A percentile compares a stretch with the other conserved stretches of the same genome.
phyloP scores from a whole-genome alignment of 2,888 invertebrate genomes.

The Drosophila sordidula region DNA sequence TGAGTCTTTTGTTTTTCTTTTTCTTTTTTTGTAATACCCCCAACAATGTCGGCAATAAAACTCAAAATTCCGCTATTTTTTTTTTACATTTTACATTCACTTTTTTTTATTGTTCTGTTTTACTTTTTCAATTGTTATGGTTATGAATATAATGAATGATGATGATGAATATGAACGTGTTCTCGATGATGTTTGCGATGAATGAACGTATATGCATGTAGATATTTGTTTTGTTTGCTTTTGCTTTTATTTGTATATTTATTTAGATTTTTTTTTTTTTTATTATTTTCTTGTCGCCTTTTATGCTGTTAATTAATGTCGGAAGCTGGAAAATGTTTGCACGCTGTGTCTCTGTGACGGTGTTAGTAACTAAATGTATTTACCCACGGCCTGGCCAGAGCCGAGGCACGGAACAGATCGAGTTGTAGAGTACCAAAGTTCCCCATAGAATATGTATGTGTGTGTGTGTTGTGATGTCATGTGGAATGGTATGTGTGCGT shows the following conservation, averaged over 20 bases:
- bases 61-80: constrained; percentile 1
- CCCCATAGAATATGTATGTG: constrained; percentile 55
- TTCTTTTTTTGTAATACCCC: background rate
- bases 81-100: constrained; percentile 80
- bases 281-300: constrained; percentile 46
- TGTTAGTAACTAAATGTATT: constrained; percentile 68
- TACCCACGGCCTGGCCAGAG: constrained; percentile 53
- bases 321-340: constrained; percentile 59
- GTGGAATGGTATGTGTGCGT: constrained; percentile 29
- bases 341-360: constrained; percentile 42
- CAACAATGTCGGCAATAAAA: background rate
- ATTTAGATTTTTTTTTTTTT: constrained; percentile 35
- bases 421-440: constrained; percentile 75
- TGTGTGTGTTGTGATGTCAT: constrained; percentile 34
- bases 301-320: constrained; percentile 66
- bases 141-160: constrained; percentile 82
- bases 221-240: constrained; percentile 32
- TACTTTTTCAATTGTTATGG: constrained; percentile 79
- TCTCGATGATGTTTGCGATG: constrained; percentile 60
- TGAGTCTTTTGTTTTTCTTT: constrained; percentile 37
- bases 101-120: constrained; percentile 76
- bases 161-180: constrained; percentile 74
- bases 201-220: constrained; percentile 63
- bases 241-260: constrained; percentile 20
- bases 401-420: constrained; percentile 59